phyloP scores from a whole-genome alignment of 2,113 vertebrate species.

The Dunckerocampus dactyliophorus region DNA sequence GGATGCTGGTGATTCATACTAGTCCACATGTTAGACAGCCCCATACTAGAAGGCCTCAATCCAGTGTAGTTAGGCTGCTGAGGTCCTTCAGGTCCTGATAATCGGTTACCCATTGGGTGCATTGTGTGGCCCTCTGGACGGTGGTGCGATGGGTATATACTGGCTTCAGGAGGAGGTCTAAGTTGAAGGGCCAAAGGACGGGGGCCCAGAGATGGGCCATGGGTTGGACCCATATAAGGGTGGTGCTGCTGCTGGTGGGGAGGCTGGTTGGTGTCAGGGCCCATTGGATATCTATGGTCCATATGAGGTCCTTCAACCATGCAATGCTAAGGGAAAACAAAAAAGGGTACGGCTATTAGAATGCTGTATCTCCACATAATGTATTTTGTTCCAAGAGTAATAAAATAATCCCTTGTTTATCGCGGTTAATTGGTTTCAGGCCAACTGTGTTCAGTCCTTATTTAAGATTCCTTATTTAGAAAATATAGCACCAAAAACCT shows the following conservation, averaged over 20 bases:
- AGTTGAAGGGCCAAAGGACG: constrained; percentile 77
- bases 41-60: constrained; percentile 78
- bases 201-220: constrained; percentile 75
- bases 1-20: constrained; percentile 69
- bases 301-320: constrained; percentile 75
- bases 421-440: no score
- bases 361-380: not conserved
- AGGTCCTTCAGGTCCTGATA: constrained; percentile 71
- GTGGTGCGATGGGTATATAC: constrained; percentile 74
- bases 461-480: no score
- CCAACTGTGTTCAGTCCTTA: no score
- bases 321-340: constrained; percentile 63
- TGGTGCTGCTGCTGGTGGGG: constrained; percentile 65
- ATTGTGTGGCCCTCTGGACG: constrained; percentile 59
- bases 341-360: not conserved
- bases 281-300: constrained; percentile 72
- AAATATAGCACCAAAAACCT: no score
- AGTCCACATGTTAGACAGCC: constrained; percentile 77
- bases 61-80: constrained; percentile 74
- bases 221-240: constrained; percentile 76
- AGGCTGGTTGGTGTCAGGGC: constrained; percentile 59
- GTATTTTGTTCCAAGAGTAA: no score
- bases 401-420: no score
- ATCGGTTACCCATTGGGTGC: constrained; percentile 58
- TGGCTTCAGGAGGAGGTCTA: constrained; percentile 76